Conservation (phyloP, 1,140 invertebrate genomes). For the Drosophila chauvacae region DNA sequence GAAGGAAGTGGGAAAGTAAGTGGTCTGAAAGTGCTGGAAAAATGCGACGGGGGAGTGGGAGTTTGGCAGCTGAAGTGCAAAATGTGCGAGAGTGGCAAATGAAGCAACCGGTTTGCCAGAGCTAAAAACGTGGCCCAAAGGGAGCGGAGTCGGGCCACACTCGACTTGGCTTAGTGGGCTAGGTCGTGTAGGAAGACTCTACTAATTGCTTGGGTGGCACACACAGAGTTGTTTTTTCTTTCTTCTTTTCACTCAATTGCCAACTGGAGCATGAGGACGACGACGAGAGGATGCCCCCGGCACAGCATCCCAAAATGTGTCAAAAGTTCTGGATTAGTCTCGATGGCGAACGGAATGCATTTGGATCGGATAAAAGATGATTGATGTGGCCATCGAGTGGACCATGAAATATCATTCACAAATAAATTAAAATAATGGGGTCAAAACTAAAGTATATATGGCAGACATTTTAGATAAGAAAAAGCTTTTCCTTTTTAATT, state of each 20-base stretch:
- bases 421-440: conserved; percentile 6
- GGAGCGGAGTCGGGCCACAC: conserved; percentile 23
- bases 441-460: background rate
- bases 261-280: conserved; percentile 69
- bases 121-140: background rate
- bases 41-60: conserved; percentile 15
- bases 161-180: conserved; percentile 74
- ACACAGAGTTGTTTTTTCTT: conserved; percentile 31
- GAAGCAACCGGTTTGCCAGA: conserved; percentile 62
- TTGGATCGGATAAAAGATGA: conserved; percentile 46
- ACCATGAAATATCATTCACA: background rate
- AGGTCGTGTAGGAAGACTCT: conserved; percentile 73
- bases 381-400: conserved; percentile 25
- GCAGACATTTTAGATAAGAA: background rate
- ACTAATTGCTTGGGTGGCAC: conserved; percentile 77
- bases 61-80: background rate
- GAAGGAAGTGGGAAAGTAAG: conserved; percentile 70
- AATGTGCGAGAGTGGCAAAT: conserved; percentile 32
- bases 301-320: conserved; percentile 62
- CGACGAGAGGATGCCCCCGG: conserved; percentile 1
- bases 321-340: conserved; percentile 72
- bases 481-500: no score
- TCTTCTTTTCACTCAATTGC: conserved; percentile 58
- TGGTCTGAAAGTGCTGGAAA: conserved; percentile 30
- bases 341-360: conserved; percentile 60